Evolutionary conservation across 2,797 vertebrate genomes (phyloP).

Genomic region (Peromyscus nudipes): DNA sequence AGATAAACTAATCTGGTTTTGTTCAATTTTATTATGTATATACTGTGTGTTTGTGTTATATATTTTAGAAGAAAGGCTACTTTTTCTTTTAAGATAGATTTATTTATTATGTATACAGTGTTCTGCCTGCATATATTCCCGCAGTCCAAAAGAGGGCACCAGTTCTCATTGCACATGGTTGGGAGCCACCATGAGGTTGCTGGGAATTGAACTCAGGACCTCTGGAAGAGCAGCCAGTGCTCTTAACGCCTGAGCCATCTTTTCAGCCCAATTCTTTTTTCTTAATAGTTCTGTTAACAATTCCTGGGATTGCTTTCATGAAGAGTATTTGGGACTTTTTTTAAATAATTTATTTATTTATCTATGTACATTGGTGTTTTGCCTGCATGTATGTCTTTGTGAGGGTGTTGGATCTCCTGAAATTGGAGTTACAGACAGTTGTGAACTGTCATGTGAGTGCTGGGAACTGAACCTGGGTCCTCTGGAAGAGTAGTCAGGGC

Average conservation of each 20-base stretch:
- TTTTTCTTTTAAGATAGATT: not conserved
- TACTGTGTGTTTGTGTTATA: not conserved
- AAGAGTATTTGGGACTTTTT: conserved; percentile 42
- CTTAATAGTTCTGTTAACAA: not conserved
- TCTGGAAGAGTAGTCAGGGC: not conserved
- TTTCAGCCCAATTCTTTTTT: not conserved
- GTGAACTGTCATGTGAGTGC: not conserved
- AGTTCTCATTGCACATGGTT: not conserved
- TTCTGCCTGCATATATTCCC: not conserved
- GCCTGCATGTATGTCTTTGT: not conserved
- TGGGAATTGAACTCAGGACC: not conserved
- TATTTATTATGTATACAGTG: not conserved
- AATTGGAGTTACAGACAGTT: not conserved
- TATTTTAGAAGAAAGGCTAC: conserved; percentile 41
- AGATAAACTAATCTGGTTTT: conserved; percentile 36
- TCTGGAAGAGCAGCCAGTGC: not conserved
- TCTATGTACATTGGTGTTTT: not conserved
- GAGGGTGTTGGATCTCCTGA: not conserved
- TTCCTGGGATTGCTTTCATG: conserved; percentile 44
- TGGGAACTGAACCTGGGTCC: not conserved
- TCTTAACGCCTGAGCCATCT: not conserved
- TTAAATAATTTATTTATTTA: not conserved
- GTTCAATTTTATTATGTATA: conserved; percentile 51
- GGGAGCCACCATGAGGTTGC: not conserved
- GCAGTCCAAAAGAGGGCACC: not conserved